Evolutionary conservation across 2,888 invertebrate genomes (phyloP).

Genomic region (Nematopogon swammerdamellus): DNA sequence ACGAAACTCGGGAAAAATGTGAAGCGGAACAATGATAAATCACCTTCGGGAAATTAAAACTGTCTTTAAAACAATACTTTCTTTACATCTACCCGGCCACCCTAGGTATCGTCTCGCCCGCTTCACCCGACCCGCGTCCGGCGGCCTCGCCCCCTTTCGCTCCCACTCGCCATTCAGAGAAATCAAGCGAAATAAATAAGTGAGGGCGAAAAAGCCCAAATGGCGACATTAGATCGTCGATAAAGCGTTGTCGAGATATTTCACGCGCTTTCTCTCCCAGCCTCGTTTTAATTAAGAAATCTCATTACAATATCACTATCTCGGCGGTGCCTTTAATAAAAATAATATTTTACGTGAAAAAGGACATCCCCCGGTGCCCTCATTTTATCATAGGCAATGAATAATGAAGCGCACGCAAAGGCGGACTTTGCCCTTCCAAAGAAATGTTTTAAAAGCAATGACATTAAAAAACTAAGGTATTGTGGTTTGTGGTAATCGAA

Average conservation of each 20-base stretch:
- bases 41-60: conserved; percentile 58
- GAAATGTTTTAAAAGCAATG: too few species aligned
- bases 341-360: too few species aligned
- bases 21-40: conserved; percentile 34
- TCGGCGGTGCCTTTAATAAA: too few species aligned
- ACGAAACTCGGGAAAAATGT: neutral
- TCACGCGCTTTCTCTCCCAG: conserved; percentile 13
- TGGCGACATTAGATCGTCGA: conserved; percentile 15
- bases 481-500: neutral
- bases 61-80: conserved; percentile 53
- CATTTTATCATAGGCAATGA: too few species aligned
- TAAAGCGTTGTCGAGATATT: conserved; percentile 17
- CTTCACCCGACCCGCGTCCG: conserved; percentile 18
- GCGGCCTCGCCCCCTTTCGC: conserved; percentile 11
- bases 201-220: conserved; percentile 3
- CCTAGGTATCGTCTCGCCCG: neutral
- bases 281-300: neutral
- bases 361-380: too few species aligned
- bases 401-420: too few species aligned
- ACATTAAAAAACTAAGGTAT: too few species aligned
- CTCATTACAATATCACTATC: neutral
- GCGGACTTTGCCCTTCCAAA: too few species aligned
- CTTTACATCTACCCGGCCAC: conserved; percentile 13
- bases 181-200: neutral
- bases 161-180: neutral